Evolutionary conservation across 2,888 invertebrate genomes (phyloP).

Genomic region (Cryptus armator): DNA sequence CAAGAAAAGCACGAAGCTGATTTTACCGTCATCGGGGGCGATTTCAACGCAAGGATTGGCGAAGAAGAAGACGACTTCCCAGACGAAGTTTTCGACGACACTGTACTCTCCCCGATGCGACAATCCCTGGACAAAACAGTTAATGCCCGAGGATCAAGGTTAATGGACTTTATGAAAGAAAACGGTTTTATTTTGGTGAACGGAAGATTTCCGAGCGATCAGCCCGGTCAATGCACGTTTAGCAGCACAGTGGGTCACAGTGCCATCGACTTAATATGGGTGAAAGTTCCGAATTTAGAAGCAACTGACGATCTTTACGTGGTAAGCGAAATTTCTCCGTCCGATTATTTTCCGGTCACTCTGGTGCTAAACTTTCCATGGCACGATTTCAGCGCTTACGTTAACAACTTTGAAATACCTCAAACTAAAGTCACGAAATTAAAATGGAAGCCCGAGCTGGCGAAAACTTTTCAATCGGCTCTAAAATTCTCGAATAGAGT

Average conservation of each 20-base stretch:
- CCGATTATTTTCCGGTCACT: conserved; percentile 12
- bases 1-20: conserved; percentile 30
- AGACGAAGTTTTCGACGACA: conserved; percentile 5
- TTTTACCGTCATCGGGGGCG: conserved; percentile 41
- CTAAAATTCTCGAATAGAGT: background rate
- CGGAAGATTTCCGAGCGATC: conserved; percentile 18
- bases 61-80: background rate
- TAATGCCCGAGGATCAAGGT: conserved; percentile 24
- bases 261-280: background rate
- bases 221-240: conserved; percentile 14
- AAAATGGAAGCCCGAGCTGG: conserved; percentile 19
- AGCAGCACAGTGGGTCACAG: background rate
- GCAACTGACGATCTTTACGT: background rate
- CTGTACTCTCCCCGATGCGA: background rate
- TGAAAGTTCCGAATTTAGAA: conserved; percentile 1
- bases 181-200: conserved; percentile 25
- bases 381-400: background rate
- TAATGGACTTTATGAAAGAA: conserved; percentile 34
- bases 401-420: background rate
- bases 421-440: background rate
- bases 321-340: conserved; percentile 7
- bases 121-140: conserved; percentile 9
- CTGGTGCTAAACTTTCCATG: conserved; percentile 16
- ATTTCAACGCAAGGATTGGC: conserved; percentile 45
- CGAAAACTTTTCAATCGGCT: conserved; percentile 9